Conservation (phyloP, 2,797 vertebrate species). For the Sandelia bainsii region DNA sequence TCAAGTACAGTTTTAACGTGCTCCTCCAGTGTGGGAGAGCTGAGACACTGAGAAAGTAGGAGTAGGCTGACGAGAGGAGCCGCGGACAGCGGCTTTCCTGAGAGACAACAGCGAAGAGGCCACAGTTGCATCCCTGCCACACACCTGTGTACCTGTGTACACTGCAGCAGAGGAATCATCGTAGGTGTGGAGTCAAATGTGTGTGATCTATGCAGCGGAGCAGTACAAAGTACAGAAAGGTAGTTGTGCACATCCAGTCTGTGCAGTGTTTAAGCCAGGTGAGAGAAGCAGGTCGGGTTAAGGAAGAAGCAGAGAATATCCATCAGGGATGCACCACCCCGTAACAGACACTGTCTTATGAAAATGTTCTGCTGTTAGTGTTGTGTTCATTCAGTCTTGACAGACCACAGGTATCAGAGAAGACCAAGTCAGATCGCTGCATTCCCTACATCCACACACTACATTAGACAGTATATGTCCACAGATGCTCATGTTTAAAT, state of each 20-base stretch:
- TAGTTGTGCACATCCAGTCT: neutral
- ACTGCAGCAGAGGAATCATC: constrained; percentile 5
- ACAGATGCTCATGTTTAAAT: neutral
- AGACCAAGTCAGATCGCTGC: neutral
- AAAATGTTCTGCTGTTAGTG: neutral
- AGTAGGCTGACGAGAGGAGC: constrained; percentile 43
- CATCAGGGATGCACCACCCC: neutral
- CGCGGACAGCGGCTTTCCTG: constrained; percentile 73
- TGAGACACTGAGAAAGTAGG: constrained; percentile 23
- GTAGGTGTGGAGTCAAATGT: neutral
- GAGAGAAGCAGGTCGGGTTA: constrained; percentile 10
- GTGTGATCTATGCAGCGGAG: neutral
- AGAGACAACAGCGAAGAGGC: constrained; percentile 69
- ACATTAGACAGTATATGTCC: neutral
- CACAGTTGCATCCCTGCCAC: constrained; percentile 40
- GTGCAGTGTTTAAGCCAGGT: neutral
- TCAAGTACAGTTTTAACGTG: constrained; percentile 26
- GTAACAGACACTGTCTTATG: neutral
- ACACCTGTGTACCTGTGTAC: neutral
- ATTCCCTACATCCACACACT: neutral
- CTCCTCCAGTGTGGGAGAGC: constrained; percentile 11
- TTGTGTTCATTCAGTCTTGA: neutral
- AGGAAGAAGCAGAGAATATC: constrained; percentile 25
- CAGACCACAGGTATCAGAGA: neutral
- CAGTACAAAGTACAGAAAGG: constrained; percentile 4